Conservation (phyloP, 2,797 vertebrate genomes). For the Pangasius krempfi region DNA sequence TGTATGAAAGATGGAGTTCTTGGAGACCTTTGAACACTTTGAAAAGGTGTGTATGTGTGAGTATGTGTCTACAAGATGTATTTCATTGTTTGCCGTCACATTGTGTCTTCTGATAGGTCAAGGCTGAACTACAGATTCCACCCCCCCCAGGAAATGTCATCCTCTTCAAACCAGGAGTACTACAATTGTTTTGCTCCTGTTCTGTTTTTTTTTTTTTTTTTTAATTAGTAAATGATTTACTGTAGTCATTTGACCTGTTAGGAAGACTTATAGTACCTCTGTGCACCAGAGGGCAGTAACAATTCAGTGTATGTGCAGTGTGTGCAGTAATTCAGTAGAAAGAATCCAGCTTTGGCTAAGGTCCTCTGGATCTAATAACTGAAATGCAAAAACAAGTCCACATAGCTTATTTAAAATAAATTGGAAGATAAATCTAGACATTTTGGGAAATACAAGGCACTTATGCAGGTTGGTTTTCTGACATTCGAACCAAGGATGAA, state of each 20-base stretch:
- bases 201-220: neutral
- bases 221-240: neutral
- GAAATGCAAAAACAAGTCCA: neutral
- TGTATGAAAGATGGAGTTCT: neutral
- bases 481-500: neutral
- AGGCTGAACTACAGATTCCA: neutral
- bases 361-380: neutral
- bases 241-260: neutral
- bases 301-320: neutral
- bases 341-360: neutral
- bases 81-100: neutral
- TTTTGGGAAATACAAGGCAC: neutral
- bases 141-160: neutral
- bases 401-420: neutral
- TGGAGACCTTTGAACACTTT: neutral
- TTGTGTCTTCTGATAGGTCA: neutral
- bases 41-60: neutral
- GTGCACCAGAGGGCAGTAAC: slow-evolving; percentile 26
- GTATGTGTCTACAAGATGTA: neutral
- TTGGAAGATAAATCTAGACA: neutral
- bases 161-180: neutral
- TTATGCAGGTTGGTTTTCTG: neutral
- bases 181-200: neutral
- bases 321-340: neutral
- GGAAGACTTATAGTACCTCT: neutral